Conservation (phyloP, 2,113 vertebrate species). For the Brevimyrus niger region DNA sequence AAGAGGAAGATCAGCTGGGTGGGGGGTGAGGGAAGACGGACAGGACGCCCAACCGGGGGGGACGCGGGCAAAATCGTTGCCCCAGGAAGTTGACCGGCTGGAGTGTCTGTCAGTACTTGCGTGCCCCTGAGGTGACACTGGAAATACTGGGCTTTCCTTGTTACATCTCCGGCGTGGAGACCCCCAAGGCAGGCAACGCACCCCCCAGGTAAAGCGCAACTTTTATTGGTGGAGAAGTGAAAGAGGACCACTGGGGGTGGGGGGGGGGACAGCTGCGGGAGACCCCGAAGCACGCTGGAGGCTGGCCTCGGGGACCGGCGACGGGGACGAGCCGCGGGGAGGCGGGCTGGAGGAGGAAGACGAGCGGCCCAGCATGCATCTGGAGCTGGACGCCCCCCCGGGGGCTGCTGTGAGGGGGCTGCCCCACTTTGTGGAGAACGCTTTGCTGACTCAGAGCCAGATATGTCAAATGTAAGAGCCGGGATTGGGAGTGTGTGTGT, state of each 20-base stretch:
- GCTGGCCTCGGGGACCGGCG: background rate
- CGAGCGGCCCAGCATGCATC: conserved; percentile 55
- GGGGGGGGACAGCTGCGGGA: background rate
- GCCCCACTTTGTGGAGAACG: conserved; percentile 62
- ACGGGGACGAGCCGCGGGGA: conserved; percentile 10
- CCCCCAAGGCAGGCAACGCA: background rate
- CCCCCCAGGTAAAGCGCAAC: background rate
- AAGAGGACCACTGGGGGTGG: background rate
- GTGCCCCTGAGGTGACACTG: background rate
- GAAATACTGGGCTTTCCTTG: background rate
- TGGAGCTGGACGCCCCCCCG: conserved; percentile 48
- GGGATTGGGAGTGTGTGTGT: background rate
- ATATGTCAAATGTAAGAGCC: conserved; percentile 64
- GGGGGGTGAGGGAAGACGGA: background rate
- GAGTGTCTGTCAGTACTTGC: background rate
- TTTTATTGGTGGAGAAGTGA: no score
- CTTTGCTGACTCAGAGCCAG: conserved; percentile 59
- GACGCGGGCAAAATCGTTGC: background rate
- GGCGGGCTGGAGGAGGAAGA: conserved; percentile 16
- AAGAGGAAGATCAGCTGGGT: background rate
- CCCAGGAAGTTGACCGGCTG: background rate
- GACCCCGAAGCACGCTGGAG: background rate
- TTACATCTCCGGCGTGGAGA: background rate
- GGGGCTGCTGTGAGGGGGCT: conserved; percentile 57
- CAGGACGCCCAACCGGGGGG: no score